Evolutionary conservation across 2,888 invertebrate species (phyloP).

Genomic region (Oscheius onirici): DNA sequence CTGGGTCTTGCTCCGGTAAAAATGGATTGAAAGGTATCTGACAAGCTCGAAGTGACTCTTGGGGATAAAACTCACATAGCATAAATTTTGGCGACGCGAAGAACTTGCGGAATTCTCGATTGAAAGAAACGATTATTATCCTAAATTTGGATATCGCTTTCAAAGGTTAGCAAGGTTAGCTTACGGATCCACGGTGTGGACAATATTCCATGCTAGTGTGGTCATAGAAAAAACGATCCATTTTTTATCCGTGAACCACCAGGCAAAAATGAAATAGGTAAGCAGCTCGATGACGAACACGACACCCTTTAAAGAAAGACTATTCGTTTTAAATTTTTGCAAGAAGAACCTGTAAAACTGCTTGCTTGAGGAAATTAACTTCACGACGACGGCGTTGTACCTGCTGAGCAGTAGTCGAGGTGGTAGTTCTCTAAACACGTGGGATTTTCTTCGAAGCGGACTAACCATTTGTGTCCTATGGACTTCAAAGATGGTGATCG

Average conservation of each 20-base stretch:
- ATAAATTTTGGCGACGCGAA: constrained; percentile 12
- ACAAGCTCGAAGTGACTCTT: too few relatives aligned
- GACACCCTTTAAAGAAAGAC: too few relatives aligned
- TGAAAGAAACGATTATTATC: constrained; percentile 24
- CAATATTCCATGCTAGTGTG: constrained; percentile 40
- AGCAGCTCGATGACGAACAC: constrained; percentile 48
- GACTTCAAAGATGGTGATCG: constrained; percentile 33
- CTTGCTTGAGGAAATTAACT: constrained; percentile 32
- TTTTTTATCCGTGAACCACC: constrained; percentile 29
- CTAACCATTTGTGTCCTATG: constrained; percentile 21
- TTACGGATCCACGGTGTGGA: constrained; percentile 48
- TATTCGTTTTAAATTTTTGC: too few relatives aligned
- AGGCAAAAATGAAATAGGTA: constrained; percentile 42
- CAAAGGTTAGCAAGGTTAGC: background rate
- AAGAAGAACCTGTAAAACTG: constrained; percentile 17
- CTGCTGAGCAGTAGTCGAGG: constrained; percentile 3
- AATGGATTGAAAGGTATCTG: background rate
- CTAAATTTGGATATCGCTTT: background rate
- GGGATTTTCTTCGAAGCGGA: background rate
- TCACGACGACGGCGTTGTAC: constrained; percentile 13
- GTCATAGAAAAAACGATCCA: constrained; percentile 43
- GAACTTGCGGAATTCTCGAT: constrained; percentile 31
- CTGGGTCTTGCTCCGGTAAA: background rate
- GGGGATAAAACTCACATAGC: background rate
- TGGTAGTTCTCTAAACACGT: constrained; percentile 1